phyloP scores from a whole-genome alignment of 2,113 vertebrate genomes.

The Puntigrus tetrazona region DNA sequence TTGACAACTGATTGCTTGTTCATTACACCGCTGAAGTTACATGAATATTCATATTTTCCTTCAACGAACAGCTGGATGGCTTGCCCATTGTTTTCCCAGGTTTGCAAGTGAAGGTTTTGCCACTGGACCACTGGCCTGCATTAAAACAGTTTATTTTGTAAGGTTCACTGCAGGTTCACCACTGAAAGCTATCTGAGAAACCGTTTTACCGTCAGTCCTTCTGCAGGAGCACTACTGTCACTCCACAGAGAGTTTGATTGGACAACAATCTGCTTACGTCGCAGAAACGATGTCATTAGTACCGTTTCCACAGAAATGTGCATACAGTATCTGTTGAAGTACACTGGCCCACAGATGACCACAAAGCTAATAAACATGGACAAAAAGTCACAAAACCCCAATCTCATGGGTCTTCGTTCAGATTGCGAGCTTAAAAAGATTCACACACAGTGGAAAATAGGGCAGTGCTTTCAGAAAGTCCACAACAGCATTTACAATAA shows the following conservation, averaged over 20 bases:
- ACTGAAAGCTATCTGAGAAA: not conserved
- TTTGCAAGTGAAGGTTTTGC: not conserved
- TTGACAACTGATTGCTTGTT: not conserved
- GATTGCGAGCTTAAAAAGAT: conserved; percentile 18
- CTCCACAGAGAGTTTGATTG: not conserved
- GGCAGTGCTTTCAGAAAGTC: not conserved
- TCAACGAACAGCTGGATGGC: not conserved
- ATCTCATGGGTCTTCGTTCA: not conserved
- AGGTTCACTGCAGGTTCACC: not conserved
- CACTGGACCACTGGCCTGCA: not conserved
- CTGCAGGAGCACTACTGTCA: not conserved
- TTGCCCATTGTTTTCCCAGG: not conserved
- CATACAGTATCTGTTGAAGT: not conserved
- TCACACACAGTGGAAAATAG: conserved; percentile 12
- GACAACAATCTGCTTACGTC: not conserved
- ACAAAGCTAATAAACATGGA: not conserved
- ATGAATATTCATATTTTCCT: not conserved
- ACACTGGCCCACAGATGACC: not conserved
- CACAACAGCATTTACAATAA: not conserved
- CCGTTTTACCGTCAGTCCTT: not conserved
- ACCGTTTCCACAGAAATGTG: not conserved
- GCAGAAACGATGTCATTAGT: not conserved
- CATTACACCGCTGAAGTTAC: not conserved
- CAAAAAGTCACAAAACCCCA: not conserved
- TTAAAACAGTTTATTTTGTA: not conserved